Evolutionary conservation across 1,140 invertebrate species (phyloP), one percentile per base, ranked within the genome.

Genomic region (Scaptomyza hsui): DNA sequence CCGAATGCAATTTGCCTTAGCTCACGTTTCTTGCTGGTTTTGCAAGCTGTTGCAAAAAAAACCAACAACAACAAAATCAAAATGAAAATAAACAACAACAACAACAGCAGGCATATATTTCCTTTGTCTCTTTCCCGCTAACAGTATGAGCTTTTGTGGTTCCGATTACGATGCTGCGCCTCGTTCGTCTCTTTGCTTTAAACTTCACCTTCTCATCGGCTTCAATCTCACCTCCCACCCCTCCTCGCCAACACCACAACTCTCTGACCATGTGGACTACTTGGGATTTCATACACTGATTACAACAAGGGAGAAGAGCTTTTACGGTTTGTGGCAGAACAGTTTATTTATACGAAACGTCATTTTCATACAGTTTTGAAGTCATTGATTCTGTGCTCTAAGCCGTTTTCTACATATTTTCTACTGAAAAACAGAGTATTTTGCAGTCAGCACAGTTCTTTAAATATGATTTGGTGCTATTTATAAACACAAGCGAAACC

Each of bases 21-120:
- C 72, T 79, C 72, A 79, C 72, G 67, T 79, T 79, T 79, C 76
- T 79, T 56, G 68, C 70, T 75, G 55, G 61, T 79, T 79, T 78
- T 63, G 63, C 63, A 74, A 78, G 75, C 56, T 78, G 53, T 78
- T 78, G 35, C 68, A 78, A 78, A 77, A 75, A 16, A 15, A 37
- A 49, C n/a, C 10, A 26, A 37, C 7, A 29, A 9, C 26, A 49
- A 26, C 10, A 26, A 37, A 29, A 29, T 29, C 26, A 29, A 29
- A 75, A 21, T 19, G n/a, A 16, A 15, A 37, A 37, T 37, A 37
- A 37, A 37, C 32, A 49, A 49, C 47, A 49, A 13, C 16, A 24
- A 32, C 29, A 24, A 9, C 13, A 18, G 7, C 41, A 47, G 1
- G 9, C 9, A 7, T 6, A 29, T 47, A 37, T 78, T 79, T 73